Conservation (phyloP, 92 coral and sea anemone genomes). For the Epizoanthus fatuus region DNA sequence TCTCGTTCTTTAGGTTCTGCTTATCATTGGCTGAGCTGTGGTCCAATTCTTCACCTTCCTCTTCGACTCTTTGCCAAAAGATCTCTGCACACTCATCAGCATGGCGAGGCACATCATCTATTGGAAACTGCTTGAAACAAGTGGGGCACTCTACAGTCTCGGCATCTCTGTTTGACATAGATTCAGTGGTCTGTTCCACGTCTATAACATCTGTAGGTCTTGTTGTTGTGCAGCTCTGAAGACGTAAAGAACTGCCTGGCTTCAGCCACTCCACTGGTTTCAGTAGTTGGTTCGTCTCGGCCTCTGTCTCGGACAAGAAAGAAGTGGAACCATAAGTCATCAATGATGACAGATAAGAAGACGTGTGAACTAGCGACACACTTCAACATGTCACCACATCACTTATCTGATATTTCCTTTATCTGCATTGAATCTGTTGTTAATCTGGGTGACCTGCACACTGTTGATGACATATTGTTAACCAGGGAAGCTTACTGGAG, state of each 20-base stretch:
- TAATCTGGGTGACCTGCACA: not conserved
- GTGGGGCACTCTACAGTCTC: conserved; percentile 36
- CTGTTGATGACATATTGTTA: conserved; percentile 3
- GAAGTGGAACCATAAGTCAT: too few relatives aligned
- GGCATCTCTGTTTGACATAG: too few relatives aligned
- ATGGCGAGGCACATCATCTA: conserved; percentile 34
- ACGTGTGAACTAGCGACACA: not conserved
- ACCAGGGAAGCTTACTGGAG: conserved; percentile 6
- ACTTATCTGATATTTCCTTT: not conserved
- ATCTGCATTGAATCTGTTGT: not conserved
- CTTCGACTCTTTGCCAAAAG: too few relatives aligned
- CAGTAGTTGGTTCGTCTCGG: not conserved
- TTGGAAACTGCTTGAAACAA: conserved; percentile 27
- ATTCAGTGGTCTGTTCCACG: too few relatives aligned
- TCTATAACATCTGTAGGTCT: too few relatives aligned
- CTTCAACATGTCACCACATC: not conserved
- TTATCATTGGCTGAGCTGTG: too few relatives aligned
- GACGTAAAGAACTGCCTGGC: too few relatives aligned
- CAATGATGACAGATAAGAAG: not conserved
- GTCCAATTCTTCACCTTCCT: too few relatives aligned
- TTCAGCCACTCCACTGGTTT: too few relatives aligned
- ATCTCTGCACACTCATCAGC: conserved; percentile 21
- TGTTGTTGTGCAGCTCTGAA: too few relatives aligned
- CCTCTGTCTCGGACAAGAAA: too few relatives aligned
- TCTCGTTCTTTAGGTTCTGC: too few relatives aligned